Evolutionary conservation across 1,140 invertebrate species (phyloP), one percentile per base, ranked within the genome.

Genomic region (Rhagoletis pomonella): DNA sequence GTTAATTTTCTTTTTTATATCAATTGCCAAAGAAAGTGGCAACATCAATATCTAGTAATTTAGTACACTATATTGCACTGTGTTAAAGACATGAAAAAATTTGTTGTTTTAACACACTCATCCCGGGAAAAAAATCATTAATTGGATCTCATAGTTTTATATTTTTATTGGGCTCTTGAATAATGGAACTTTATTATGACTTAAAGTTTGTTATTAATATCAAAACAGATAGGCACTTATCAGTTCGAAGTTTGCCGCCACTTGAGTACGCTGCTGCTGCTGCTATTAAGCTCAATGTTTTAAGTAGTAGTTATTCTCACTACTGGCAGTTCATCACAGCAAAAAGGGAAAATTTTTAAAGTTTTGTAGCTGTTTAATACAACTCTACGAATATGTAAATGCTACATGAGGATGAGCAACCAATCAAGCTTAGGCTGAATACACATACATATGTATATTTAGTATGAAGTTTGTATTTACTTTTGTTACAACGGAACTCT

Each of bases 141-240:
- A 29, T 29, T 29, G 29, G 29, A 29, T 1, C 29, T 29, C 29
- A 29, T 29, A 29, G 29, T 29, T 29, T 29, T 29, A 29, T 29
- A 29, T 1, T 62, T 62, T 62, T 62, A 67, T 42, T 81, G 19
- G 73, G 5, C 47, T 6, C 12, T 17, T 9, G 9, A 55, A 55
- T 81, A 55, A 47, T 47, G 7, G 3, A 81, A 81, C 73, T 81
- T 81, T 81, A 55, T 81, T 81, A 81, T 81, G 47, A 47, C 47
- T 81, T 81, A n/a, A 81, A 55, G 55, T 81, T 55, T 19, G 17
- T 9, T n/a, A 19, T 29, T 55, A 50, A 81, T 42, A 29, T 29
- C 29, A 29, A 29, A 29, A 29, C 29, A 29, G 29, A 29, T 29
- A 29, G 29, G 29, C 29, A 29, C 17, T 81, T 81, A 81, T 81